Evolutionary conservation across 2,113 vertebrate species (phyloP), one percentile per base, ranked within the genome.

Genomic region (Serilophus lunatus): DNA sequence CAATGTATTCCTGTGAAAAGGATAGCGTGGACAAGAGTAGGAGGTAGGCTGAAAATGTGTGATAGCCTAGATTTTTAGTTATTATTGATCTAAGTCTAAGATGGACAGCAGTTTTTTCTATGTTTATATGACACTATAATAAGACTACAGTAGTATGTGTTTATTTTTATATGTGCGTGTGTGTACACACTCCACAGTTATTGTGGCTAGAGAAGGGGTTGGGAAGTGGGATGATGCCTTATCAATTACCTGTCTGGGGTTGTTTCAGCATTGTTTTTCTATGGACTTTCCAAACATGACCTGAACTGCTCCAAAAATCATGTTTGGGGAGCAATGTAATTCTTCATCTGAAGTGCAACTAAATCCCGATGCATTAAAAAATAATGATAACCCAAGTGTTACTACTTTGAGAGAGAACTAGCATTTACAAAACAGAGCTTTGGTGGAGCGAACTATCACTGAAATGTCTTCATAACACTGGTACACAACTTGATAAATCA

Each of bases 381-480:
- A 35, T 36, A 53, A 23, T 1, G 2, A 79, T 79, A 66, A 66
- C 65, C 23, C 64, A 33, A 4, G 16, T 35, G 40, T 79, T 70
- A 33, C 24, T 64, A 51, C 64, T 74, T 38, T 86, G 42, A 31
- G 26, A 8, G 13, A 63, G 31, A 82, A 1, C 13, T 45, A 26
- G 25, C 26, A 19, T 77, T 94, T 91, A 53, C 33, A 72, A 90
- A 42, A 94, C 25, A 15, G 18, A 51, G 42, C 31, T 92, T 85
- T 85, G 85, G 71, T 78, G 29, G 56, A 53, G 54, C 80, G 60
- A 95, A 20, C 35, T 82, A 69, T 66, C 45, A 47, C 35, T 93
- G 66, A 82, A 81, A 89, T 86, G 33, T 93, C 94, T 89, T 80
- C 63, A 54, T 29, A 71, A 75, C 40, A 69, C 74, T 44, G 51